Conservation (phyloP, 2,888 invertebrate species). For the Parnassius mnemosyne region DNA sequence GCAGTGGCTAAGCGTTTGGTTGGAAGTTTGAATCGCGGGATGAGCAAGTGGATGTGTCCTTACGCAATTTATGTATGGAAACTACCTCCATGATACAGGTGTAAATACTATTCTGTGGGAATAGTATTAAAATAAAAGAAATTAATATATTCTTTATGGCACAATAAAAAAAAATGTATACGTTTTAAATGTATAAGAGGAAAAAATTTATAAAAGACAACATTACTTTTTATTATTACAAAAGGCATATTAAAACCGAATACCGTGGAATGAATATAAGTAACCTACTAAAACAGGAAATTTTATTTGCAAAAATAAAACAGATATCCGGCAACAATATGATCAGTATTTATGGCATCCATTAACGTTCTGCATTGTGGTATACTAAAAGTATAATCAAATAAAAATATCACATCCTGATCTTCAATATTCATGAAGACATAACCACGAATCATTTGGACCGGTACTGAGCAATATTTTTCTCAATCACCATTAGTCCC, state of each 20-base stretch:
- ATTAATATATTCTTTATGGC: too few relatives aligned
- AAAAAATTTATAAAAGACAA: neutral
- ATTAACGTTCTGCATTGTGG: constrained; percentile 49
- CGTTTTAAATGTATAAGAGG: too few relatives aligned
- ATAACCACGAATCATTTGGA: constrained; percentile 74
- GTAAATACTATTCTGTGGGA: too few relatives aligned
- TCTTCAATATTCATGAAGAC: constrained; percentile 80
- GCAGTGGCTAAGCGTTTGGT: too few relatives aligned
- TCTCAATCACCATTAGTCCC: constrained; percentile 79
- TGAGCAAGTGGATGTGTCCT: too few relatives aligned
- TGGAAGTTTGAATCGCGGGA: too few relatives aligned
- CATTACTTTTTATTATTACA: neutral
- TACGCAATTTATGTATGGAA: too few relatives aligned
- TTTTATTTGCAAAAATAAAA: constrained; percentile 40
- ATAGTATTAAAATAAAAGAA: too few relatives aligned
- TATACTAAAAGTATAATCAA: constrained; percentile 56
- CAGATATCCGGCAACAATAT: constrained; percentile 34
- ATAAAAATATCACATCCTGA: constrained; percentile 68
- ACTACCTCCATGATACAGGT: too few relatives aligned
- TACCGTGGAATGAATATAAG: constrained; percentile 3
- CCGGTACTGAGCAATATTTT: constrained; percentile 71
- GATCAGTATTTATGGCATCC: constrained; percentile 49
- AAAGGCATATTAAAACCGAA: neutral
- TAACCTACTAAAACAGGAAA: constrained; percentile 6
- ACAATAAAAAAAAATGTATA: too few relatives aligned